phyloP scores from a whole-genome alignment of 1,140 invertebrate genomes.

The Frieseomelitta varia region DNA sequence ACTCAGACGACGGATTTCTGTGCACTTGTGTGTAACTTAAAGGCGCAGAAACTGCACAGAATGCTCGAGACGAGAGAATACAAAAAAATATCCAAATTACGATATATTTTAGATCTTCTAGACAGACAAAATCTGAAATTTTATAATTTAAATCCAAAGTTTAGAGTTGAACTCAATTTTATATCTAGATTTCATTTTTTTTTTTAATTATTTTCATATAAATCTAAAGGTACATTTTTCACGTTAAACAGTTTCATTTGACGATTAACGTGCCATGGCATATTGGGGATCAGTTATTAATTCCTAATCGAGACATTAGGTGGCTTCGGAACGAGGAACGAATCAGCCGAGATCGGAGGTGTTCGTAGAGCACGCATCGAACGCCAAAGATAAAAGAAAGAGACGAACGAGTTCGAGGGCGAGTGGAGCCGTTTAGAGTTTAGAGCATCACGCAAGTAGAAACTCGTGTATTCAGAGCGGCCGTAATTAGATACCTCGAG shows the following conservation, averaged over 20 bases:
- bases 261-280: not conserved
- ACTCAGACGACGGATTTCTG: no score
- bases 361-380: not conserved
- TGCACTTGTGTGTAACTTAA: no score
- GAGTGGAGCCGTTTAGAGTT: conserved; percentile 23
- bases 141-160: no score
- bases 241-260: not conserved
- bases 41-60: no score
- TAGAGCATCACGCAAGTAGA: conserved; percentile 53
- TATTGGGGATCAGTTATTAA: not conserved
- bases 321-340: not conserved
- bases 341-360: not conserved
- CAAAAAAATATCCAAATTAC: no score
- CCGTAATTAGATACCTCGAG: conserved; percentile 57
- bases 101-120: no score
- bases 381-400: not conserved
- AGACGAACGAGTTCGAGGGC: not conserved
- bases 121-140: no score
- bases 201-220: no score
- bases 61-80: no score
- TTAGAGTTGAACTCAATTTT: no score
- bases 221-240: no score
- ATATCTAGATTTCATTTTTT: no score
- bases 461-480: conserved; percentile 58
- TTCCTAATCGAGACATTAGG: not conserved